Base-by-base conservation (phyloP, 2,888 invertebrate genomes). In the Pristionchus maxplancki region DNA sequence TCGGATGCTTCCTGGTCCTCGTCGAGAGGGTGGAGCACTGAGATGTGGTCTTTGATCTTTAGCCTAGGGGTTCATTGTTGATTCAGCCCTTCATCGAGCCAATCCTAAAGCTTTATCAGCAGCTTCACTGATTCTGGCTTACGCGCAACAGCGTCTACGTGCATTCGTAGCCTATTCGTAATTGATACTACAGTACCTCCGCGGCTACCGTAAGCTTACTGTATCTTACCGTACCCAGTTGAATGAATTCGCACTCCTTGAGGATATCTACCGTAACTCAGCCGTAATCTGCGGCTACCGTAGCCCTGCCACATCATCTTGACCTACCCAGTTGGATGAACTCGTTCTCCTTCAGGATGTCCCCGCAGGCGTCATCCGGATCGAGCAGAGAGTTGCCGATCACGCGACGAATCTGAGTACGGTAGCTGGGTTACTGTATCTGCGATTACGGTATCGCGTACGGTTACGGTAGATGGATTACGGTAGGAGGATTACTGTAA, bases 301-400 rank as follows among this genome's bases (percentile, higher is more conserved):
- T n/a, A n/a, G n/a, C n/a, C n/a, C n/a, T n/a, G n/a, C n/a, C n/a
- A n/a, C n/a, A n/a, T n/a, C n/a, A n/a, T n/a, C n/a, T n/a, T n/a
- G n/a, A n/a, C n/a, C n/a, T n/a, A 96, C 96, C 96, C 50, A 96
- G 95, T 31, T 96, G 96, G 20, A 96, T 96, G 93, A 96, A 96
- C 91, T 96, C 96, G 92, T 96, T 96, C 92, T 96, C 96, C 91
- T 96, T 96, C 34, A 96, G 94, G 13, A 96, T 96, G 88, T 96
- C 95, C 78, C 94, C 94, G 74, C 96, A 95, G 24, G 94, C 86
- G 92, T 96, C 96, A 90, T 96, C 96, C 0, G 95, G 95, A 93
- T 96, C 96, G 48, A 96, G 93, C 67, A 96, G 95, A 8, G 96
- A 96, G 9, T 96, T 96, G 3, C 96, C 96, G 91, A 96, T 95